Conservation (phyloP, 2,888 invertebrate species). For the Athalia cordata region DNA sequence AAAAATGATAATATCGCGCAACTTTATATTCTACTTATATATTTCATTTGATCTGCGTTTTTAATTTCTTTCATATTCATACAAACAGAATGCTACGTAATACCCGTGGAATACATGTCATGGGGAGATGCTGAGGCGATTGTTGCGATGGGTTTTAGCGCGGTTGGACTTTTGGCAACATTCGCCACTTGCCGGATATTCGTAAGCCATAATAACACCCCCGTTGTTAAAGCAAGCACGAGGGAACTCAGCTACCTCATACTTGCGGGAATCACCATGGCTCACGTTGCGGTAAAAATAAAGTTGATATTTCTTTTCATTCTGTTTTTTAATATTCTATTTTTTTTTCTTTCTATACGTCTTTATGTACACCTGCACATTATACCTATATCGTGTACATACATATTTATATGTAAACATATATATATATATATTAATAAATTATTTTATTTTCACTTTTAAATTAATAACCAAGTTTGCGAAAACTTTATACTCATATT, state of each 20-base stretch:
- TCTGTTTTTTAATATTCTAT: not conserved
- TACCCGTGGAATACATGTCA: slow-evolving; percentile 79
- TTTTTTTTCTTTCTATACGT: slow-evolving; percentile 8
- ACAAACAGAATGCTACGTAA: slow-evolving; percentile 76
- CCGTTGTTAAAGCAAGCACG: slow-evolving; percentile 84
- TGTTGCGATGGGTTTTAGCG: slow-evolving; percentile 77
- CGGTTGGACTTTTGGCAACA: slow-evolving; percentile 80
- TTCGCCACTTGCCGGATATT: slow-evolving; percentile 79
- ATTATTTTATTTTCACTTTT: slow-evolving; percentile 10
- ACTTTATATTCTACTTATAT: too few species aligned
- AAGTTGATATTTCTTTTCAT: not conserved
- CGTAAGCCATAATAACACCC: slow-evolving; percentile 82
- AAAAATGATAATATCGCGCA: not conserved
- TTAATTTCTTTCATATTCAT: slow-evolving; percentile 32
- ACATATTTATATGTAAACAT: too few species aligned
- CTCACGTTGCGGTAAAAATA: slow-evolving; percentile 61
- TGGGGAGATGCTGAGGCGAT: slow-evolving; percentile 80
- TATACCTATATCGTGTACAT: too few species aligned
- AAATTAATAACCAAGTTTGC: slow-evolving; percentile 29
- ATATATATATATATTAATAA: too few species aligned
- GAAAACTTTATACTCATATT: not conserved
- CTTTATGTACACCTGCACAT: not conserved
- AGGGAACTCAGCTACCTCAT: slow-evolving; percentile 83
- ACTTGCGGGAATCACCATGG: slow-evolving; percentile 75
- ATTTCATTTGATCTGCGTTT: not conserved